phyloP scores from a whole-genome alignment of 1,140 invertebrate genomes.

The Bombus consobrinus region DNA sequence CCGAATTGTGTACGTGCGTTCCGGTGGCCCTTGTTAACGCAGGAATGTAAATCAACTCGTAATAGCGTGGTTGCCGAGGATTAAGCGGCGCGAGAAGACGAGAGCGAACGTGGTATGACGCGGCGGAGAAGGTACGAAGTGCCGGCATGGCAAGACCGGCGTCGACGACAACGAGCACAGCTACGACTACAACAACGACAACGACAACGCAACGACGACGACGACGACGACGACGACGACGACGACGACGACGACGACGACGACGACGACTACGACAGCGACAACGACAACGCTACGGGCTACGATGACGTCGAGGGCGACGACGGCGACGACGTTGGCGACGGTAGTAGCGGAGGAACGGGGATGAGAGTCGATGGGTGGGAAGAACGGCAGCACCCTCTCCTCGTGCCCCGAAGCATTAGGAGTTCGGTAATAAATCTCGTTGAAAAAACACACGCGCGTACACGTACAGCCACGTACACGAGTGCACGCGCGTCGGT shows the following conservation, averaged over 20 bases:
- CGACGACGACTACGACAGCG: neutral
- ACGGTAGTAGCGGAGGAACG: constrained; percentile 12
- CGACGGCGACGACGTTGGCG: constrained; percentile 28
- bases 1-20: constrained; percentile 10
- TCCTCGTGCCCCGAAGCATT: constrained; percentile 71
- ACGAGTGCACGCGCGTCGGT: constrained; percentile 39
- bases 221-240: constrained; percentile 14
- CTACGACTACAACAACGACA: neutral
- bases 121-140: too few species aligned
- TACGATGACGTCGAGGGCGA: neutral
- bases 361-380: constrained; percentile 34
- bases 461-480: constrained; percentile 41
- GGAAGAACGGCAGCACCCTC: constrained; percentile 54
- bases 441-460: constrained; percentile 79
- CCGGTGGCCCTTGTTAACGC: constrained; percentile 64
- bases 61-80: constrained; percentile 62
- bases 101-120: too few species aligned
- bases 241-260: too few species aligned
- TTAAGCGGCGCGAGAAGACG: constrained; percentile 64
- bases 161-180: constrained; percentile 1
- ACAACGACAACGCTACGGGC: neutral
- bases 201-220: neutral
- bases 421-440: constrained; percentile 82
- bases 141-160: too few species aligned
- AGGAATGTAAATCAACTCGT: constrained; percentile 68